phyloP scores from a whole-genome alignment of 1,140 invertebrate genomes.

The Drosophila subobscura region DNA sequence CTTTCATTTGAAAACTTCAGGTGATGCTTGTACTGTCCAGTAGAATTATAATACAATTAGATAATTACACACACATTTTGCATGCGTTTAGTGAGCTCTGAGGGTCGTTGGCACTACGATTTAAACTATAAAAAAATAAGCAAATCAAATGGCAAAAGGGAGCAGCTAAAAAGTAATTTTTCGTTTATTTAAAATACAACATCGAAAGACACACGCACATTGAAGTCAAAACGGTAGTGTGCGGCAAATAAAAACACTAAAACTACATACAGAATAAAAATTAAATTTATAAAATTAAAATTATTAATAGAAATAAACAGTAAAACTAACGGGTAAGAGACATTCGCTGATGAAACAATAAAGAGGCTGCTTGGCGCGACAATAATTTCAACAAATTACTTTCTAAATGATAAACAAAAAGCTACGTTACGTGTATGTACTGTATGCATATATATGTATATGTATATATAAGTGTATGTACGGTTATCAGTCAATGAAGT shows the following conservation, averaged over 20 bases:
- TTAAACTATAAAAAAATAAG: constrained; percentile 7
- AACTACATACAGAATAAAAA: constrained; percentile 37
- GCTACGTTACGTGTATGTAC: constrained; percentile 35
- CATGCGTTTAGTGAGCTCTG: constrained; percentile 20
- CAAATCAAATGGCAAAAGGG: constrained; percentile 8
- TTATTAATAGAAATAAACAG: constrained; percentile 23
- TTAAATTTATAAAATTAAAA: constrained; percentile 11
- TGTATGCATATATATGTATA: constrained; percentile 14
- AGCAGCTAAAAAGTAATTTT: constrained; percentile 46
- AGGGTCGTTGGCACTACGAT: constrained; percentile 52
- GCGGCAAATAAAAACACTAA: constrained; percentile 49
- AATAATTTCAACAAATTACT: constrained; percentile 59
- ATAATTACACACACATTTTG: constrained; percentile 42
- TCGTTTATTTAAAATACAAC: constrained; percentile 74
- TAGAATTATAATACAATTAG: constrained; percentile 67
- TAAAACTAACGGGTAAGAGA: constrained; percentile 28
- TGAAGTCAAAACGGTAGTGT: constrained; percentile 1
- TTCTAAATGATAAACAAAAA: constrained; percentile 27
- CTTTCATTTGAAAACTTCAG: constrained; percentile 83
- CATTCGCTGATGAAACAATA: constrained; percentile 38
- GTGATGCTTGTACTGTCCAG: constrained; percentile 83
- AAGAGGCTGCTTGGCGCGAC: constrained; percentile 46
- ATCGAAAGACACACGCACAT: constrained; percentile 49
- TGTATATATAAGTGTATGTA: constrained; percentile 48
- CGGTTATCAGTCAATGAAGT: constrained; percentile 75